Evolutionary conservation across 2,888 invertebrate genomes (phyloP).

Genomic region (Rotaria magnacalcarata): DNA sequence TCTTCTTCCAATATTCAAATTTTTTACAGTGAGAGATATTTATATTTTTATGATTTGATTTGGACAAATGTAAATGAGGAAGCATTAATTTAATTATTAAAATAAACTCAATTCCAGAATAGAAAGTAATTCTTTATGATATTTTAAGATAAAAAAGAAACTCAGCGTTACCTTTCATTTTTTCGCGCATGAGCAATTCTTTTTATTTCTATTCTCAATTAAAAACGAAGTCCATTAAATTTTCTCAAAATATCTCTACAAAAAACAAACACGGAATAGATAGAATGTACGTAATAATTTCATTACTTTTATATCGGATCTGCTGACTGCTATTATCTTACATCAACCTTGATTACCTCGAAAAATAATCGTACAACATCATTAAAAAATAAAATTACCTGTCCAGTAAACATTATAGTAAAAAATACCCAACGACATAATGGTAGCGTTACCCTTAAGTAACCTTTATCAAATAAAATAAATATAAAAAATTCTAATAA

Average conservation of each 20-base stretch:
- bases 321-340: too few relatives aligned
- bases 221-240: background rate
- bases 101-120: background rate
- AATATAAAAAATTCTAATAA: slow-evolving; percentile 42
- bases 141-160: background rate
- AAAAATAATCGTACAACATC: too few relatives aligned
- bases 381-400: background rate
- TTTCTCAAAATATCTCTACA: background rate
- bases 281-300: too few relatives aligned
- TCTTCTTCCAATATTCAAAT: too few relatives aligned
- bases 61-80: too few relatives aligned
- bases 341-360: too few relatives aligned
- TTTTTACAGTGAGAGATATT: too few relatives aligned
- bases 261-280: background rate
- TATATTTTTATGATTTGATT: too few relatives aligned
- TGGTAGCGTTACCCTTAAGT: slow-evolving; percentile 14
- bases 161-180: background rate
- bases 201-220: background rate
- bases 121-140: background rate
- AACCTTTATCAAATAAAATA: slow-evolving; percentile 40
- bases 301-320: too few relatives aligned
- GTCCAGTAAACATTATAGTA: slow-evolving; percentile 39
- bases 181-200: background rate
- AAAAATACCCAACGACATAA: slow-evolving; percentile 38
- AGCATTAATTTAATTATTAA: background rate